Conservation (phyloP, 2,797 vertebrate genomes). For the Argya squamiceps region DNA sequence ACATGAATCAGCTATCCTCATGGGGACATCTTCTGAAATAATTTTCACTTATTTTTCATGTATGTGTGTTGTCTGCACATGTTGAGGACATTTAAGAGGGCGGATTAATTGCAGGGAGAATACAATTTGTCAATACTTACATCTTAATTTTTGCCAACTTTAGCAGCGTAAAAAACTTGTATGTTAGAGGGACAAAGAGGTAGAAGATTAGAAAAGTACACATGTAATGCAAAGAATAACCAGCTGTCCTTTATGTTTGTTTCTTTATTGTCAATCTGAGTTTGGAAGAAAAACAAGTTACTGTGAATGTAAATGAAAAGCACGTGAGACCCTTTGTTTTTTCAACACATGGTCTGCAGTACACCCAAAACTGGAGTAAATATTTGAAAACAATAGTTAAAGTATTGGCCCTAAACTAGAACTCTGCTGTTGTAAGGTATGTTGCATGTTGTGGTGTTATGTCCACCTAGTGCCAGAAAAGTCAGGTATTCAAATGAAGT, state of each 20-base stretch:
- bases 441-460: not conserved
- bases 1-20: not conserved
- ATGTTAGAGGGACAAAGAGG: not conserved
- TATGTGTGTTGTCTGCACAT: rapidly evolving
- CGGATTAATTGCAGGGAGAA: not conserved
- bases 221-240: not conserved
- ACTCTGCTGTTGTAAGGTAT: rapidly evolving
- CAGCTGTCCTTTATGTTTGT: not conserved
- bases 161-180: not conserved
- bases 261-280: not conserved
- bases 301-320: not conserved
- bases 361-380: not conserved
- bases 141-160: not conserved
- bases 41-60: not conserved
- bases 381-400: not conserved
- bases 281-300: not conserved
- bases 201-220: not conserved
- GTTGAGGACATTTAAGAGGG: not conserved
- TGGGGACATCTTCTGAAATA: not conserved
- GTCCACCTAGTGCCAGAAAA: not conserved
- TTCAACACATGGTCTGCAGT: not conserved
- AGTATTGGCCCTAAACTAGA: not conserved
- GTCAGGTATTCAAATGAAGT: not conserved
- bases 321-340: not conserved
- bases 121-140: not conserved